phyloP scores from a whole-genome alignment of 2,888 invertebrate genomes.

The Pandemis cinnamomeana region DNA sequence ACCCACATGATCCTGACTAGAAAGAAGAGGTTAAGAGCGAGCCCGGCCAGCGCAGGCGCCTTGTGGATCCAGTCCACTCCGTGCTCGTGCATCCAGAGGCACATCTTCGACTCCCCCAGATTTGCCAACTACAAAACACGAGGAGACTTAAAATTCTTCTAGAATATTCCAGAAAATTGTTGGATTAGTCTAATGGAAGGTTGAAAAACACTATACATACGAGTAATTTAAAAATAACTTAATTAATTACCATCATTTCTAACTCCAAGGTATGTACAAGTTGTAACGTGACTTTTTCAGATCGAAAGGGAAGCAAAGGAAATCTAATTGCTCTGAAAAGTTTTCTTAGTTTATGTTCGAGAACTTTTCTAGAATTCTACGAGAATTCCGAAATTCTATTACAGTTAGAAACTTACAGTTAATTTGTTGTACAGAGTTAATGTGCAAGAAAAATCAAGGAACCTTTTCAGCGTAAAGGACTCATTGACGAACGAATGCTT shows the following conservation, averaged over 20 bases:
- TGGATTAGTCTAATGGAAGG: too few relatives aligned
- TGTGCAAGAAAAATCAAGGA: too few relatives aligned
- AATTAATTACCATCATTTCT: neutral
- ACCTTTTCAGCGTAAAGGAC: too few relatives aligned
- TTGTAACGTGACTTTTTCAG: neutral
- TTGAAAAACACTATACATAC: too few relatives aligned
- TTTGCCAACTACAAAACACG: conserved; percentile 60
- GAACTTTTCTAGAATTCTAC: conserved; percentile 1
- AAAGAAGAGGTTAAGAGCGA: conserved; percentile 92
- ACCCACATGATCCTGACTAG: conserved; percentile 95
- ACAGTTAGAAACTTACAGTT: neutral
- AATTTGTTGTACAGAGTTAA: neutral
- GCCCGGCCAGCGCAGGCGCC: conserved; percentile 91
- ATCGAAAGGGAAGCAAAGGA: neutral
- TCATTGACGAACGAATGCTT: too few relatives aligned
- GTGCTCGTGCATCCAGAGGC: conserved; percentile 92
- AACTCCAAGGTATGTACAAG: neutral
- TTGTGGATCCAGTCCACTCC: conserved; percentile 95
- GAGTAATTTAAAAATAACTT: neutral
- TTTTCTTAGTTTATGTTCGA: neutral
- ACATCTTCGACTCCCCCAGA: conserved; percentile 82
- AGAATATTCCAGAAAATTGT: too few relatives aligned
- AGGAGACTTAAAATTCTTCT: too few relatives aligned
- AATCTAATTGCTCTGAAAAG: conserved; percentile 4
- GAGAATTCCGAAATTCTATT: neutral